phyloP scores from a whole-genome alignment of 2,113 vertebrate species.

The Sceloporus undulatus region DNA sequence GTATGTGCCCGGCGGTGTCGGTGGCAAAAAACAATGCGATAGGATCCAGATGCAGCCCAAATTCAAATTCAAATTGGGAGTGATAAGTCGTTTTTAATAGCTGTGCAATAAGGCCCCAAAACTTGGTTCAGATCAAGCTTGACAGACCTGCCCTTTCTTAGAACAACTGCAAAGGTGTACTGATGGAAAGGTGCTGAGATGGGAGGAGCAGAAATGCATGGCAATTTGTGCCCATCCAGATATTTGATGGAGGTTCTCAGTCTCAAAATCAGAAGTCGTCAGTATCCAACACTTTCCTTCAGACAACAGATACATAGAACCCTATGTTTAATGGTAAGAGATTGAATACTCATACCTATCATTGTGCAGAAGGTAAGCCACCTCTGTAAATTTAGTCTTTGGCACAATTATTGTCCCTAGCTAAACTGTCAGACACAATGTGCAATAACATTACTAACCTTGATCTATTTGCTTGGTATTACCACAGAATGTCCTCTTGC shows the following conservation, averaged over 20 bases:
- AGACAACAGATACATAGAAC: neutral
- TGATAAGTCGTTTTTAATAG: too few species aligned
- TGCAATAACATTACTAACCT: neutral
- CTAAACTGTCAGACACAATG: neutral
- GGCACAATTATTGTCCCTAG: neutral
- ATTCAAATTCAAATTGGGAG: too few species aligned
- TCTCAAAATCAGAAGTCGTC: neutral
- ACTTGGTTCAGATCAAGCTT: too few species aligned
- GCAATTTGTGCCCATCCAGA: neutral
- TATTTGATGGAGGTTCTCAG: neutral
- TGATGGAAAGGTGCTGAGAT: neutral
- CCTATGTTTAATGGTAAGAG: neutral
- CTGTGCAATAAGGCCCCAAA: too few species aligned
- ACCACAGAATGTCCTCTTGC: conserved; percentile 5
- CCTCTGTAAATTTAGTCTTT: neutral
- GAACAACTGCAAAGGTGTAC: neutral
- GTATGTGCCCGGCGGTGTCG: too few species aligned
- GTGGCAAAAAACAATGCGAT: too few species aligned
- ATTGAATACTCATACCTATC: neutral
- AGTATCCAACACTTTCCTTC: neutral
- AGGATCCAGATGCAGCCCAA: too few species aligned
- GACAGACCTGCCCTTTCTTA: too few species aligned
- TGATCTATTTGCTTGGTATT: neutral
- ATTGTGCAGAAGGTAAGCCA: neutral
- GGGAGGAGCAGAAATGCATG: neutral